Evolutionary conservation across 2,888 invertebrate genomes (phyloP).

Genomic region (Margaritifera margaritifera): DNA sequence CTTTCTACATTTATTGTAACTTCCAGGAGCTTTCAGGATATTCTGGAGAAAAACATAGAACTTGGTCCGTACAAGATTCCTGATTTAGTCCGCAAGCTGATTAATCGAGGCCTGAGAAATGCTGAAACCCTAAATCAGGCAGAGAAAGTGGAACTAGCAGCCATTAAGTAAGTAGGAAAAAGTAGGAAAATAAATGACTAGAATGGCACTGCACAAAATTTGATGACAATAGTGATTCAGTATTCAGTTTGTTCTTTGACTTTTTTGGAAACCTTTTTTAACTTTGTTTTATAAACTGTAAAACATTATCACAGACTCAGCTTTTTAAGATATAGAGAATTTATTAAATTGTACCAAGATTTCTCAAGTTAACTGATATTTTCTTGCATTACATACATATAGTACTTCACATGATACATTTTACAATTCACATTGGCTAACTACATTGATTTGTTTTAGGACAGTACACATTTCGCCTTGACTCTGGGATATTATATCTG

Average conservation of each 20-base stretch:
- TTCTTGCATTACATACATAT: too few species aligned
- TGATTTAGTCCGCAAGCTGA: constrained; percentile 38
- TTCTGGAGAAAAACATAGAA: constrained; percentile 38
- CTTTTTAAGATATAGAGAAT: too few species aligned
- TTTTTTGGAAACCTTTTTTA: not conserved
- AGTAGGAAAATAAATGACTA: not conserved
- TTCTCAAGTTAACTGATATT: too few species aligned
- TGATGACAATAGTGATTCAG: not conserved
- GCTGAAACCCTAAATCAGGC: constrained; percentile 27
- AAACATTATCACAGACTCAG: too few species aligned
- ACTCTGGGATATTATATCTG: too few species aligned
- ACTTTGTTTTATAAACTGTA: not conserved
- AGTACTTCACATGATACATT: too few species aligned
- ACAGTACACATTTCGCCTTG: too few species aligned
- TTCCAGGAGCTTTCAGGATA: constrained; percentile 37
- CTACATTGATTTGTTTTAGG: too few species aligned
- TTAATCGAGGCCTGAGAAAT: constrained; percentile 46
- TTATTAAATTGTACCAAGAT: too few species aligned
- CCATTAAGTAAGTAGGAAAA: constrained; percentile 34
- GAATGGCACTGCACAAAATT: constrained; percentile 1
- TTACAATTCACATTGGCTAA: too few species aligned
- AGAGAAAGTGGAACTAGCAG: constrained; percentile 35
- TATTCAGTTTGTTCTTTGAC: too few species aligned
- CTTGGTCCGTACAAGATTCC: constrained; percentile 39
- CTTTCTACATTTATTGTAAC: not conserved